Conservation (phyloP, 2,797 vertebrate species). For the Spizella passerina region DNA sequence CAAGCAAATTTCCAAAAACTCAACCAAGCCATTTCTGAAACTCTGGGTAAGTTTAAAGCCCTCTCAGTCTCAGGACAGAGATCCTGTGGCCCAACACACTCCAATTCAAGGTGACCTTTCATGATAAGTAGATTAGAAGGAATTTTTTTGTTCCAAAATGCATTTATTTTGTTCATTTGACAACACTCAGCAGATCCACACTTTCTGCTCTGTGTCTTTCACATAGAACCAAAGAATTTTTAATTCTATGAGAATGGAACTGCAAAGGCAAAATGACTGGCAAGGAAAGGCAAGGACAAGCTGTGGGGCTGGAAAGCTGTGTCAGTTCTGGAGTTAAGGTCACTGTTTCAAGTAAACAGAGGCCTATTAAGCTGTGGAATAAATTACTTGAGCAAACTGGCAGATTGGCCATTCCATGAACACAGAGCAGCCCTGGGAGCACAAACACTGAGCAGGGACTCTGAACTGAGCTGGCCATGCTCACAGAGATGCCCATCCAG, state of each 20-base stretch:
- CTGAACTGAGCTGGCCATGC: background rate
- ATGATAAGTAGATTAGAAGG: background rate
- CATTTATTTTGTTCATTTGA: background rate
- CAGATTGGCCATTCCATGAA: background rate
- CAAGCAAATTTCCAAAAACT: background rate
- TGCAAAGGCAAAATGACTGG: background rate
- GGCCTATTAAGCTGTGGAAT: conserved; percentile 13
- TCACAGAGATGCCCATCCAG: background rate
- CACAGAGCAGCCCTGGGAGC: background rate
- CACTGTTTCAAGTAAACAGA: conserved; percentile 28
- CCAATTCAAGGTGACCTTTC: background rate
- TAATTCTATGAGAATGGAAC: background rate
- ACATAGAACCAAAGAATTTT: background rate
- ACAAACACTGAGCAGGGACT: background rate
- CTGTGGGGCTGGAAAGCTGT: background rate
- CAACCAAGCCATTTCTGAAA: background rate
- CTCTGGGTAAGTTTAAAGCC: background rate
- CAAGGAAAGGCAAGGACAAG: conserved; percentile 20
- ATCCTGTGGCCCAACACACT: background rate
- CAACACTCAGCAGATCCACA: background rate
- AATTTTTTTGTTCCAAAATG: background rate
- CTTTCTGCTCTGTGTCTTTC: background rate
- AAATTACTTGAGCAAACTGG: background rate
- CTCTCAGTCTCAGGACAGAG: background rate
- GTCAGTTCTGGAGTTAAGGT: conserved; percentile 10